These are phyloP conservation scores for Columba livia DNA, from an alignment of 2,113 vertebrate genomes.

Conservation along the genomic window DNA sequence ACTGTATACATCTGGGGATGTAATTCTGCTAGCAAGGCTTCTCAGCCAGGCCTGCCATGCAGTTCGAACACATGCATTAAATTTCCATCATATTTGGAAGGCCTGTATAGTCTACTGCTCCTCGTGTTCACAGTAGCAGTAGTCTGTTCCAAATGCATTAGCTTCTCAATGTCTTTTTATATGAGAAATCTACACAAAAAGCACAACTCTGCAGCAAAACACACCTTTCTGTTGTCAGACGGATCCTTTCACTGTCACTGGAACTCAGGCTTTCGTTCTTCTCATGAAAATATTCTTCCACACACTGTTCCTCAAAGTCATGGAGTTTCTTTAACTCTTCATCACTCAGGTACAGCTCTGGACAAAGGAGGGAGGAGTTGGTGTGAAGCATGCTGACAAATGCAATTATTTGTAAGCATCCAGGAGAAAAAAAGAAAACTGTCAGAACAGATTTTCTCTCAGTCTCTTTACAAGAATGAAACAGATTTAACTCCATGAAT, in stretches of 20 bases:
- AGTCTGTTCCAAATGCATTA: background rate
- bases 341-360: slow-evolving; percentile 88
- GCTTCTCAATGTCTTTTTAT: background rate
- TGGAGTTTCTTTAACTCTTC: slow-evolving; percentile 92
- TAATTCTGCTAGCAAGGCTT: background rate
- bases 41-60: background rate
- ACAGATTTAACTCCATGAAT: background rate
- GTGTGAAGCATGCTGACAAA: background rate
- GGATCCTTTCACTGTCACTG: slow-evolving; percentile 83
- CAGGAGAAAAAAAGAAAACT: background rate
- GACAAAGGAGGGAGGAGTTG: background rate
- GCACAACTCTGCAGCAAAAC: background rate
- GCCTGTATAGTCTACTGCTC: background rate
- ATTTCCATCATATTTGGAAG: background rate
- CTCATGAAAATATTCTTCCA: slow-evolving; percentile 87
- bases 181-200: background rate
- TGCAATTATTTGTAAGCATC: background rate
- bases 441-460: background rate
- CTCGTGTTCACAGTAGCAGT: background rate
- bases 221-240: slow-evolving; percentile 84
- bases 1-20: rapidly evolving
- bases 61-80: background rate
- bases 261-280: slow-evolving; percentile 78
- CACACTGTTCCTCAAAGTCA: slow-evolving; percentile 93
- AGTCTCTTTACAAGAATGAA: background rate